Evolutionary conservation across 2,797 vertebrate genomes (phyloP).

Genomic region (Cossypha polioptera): DNA sequence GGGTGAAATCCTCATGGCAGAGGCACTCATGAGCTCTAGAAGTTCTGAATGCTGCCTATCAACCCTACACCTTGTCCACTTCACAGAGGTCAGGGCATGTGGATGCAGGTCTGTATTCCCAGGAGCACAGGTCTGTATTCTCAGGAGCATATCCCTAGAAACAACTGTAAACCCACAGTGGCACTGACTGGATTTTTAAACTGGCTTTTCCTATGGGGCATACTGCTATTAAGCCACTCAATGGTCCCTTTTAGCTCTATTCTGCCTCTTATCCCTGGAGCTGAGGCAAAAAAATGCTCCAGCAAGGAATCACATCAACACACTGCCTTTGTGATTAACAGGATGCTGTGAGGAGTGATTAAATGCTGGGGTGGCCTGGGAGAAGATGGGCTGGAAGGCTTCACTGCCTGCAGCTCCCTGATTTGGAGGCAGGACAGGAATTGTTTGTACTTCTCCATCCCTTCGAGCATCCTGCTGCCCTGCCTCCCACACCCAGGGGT

Average conservation of each 20-base stretch:
- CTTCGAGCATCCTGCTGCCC: not conserved
- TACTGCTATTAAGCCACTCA: not conserved
- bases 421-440: not conserved
- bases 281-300: not conserved
- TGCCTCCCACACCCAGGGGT: not conserved
- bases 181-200: not conserved
- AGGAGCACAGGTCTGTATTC: not conserved
- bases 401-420: not conserved
- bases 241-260: not conserved
- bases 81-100: not conserved
- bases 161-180: not conserved
- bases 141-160: not conserved
- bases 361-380: not conserved
- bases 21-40: not conserved
- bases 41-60: not conserved
- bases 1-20: not conserved
- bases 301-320: not conserved
- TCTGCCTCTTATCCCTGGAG: not conserved
- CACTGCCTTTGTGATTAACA: fast-evolving
- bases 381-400: not conserved
- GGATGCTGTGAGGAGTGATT: fast-evolving
- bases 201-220: not conserved
- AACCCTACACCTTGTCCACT: not conserved
- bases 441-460: not conserved
- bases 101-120: not conserved